Percentiles rank a stretch among this genome's conserved stretches.
Conservation (phyloP, 2,113 vertebrate genomes). For the Anarrhichthys ocellatus region DNA sequence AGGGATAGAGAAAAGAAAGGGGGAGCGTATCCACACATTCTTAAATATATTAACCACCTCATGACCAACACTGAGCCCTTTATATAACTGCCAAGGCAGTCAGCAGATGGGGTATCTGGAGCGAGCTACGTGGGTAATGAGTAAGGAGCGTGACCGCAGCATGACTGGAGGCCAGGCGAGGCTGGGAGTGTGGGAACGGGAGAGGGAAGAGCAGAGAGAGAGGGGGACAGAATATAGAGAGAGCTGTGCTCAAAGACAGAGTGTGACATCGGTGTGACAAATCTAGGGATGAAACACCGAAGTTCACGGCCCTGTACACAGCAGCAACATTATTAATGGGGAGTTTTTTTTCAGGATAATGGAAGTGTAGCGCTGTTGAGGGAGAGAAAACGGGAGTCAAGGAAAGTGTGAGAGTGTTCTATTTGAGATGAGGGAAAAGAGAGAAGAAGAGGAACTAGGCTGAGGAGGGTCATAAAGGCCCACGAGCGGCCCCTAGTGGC, state of each 20-base stretch:
- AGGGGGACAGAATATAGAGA: slow-evolving; percentile 10
- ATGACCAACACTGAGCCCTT: slow-evolving; percentile 62
- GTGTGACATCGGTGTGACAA: slow-evolving; percentile 28
- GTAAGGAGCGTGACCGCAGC: slow-evolving; percentile 54
- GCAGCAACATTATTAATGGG: background rate
- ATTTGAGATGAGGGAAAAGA: slow-evolving; percentile 14
- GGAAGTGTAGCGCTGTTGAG: background rate
- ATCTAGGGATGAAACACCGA: background rate
- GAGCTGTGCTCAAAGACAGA: slow-evolving; percentile 9
- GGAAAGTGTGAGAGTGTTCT: slow-evolving; percentile 22
- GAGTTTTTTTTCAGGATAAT: background rate
- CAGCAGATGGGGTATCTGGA: slow-evolving; percentile 59
- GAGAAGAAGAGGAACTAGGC: slow-evolving; percentile 19
- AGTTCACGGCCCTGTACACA: background rate
- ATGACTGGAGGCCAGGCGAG: slow-evolving; percentile 44
- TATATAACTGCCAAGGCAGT: slow-evolving; percentile 31
- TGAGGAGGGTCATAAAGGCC: background rate
- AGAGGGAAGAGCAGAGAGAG: background rate
- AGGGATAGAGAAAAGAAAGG: background rate
- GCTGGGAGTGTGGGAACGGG: slow-evolving; percentile 44
- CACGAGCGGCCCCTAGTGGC: background rate
- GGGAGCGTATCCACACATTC: slow-evolving; percentile 27
- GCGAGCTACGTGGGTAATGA: slow-evolving; percentile 45
- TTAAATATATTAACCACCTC: slow-evolving; percentile 38
- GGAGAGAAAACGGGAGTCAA: background rate